Base-by-base conservation (phyloP, 2,888 invertebrate species). In the Monoplex corrugatus region DNA sequence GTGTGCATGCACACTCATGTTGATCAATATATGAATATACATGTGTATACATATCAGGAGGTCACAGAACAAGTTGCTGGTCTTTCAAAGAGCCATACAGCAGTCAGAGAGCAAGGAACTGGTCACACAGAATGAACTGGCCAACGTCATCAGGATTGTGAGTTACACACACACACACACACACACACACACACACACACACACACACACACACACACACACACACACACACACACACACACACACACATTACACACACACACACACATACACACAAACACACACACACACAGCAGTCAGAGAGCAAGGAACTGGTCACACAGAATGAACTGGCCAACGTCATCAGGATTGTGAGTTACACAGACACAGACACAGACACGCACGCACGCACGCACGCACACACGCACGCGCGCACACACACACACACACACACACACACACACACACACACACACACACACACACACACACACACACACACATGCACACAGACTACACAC, bases 61-160 rank as follows among this genome's bases (percentile, higher is more conserved):
- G 91, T 91, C 94, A 8, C 94, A 95, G 88, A 93, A 93, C 88
- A 94, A 94, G 90, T 92, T 95, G 90, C 88, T 92, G 78, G 91
- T 94, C 28, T 89, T 95, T 82, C 94, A 95, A 89, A 93, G 92
- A 87, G 95, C 94, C 8, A 91, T 96, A 57, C 94, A 94, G 87
- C 92, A 94, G n/a, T 94, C 95, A 10, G 95, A 95, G 87, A 91
- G 91, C 82, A 95, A 95, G 89, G 95, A 95, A 85, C 90, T 93
- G 89, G 91, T 93, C 1, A 93, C 94, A 13, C 94, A 95, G 86
- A 93, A 95, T 40, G 94, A 95, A 68, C 92, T 95, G 82, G 93
- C 93, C 43, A 94, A 92, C 87, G 91, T 95, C 40, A 94, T 95
- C 72, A 94, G 93, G 93, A 92, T 95, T 92, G 95, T 94, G 89